A percentile compares a stretch with the other conserved stretches of the same genome.
Evolutionary conservation across 2,797 vertebrate genomes (phyloP).

Genomic region (Falco rusticolus): DNA sequence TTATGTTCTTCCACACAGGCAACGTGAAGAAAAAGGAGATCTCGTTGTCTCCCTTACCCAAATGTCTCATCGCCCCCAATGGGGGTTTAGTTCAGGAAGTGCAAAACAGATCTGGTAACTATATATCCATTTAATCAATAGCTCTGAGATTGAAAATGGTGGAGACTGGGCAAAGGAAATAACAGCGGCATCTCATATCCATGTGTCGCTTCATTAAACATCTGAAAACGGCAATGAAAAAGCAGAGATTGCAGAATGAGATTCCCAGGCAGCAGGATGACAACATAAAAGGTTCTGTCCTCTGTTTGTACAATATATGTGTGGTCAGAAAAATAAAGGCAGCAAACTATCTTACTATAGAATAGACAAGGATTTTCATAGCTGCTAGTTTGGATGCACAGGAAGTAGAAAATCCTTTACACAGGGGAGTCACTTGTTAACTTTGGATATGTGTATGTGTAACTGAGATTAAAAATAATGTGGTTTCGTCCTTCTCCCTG

Average conservation of each 20-base stretch:
- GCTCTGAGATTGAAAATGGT: not conserved
- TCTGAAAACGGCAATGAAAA: slow-evolving; percentile 47
- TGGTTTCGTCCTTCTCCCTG: slow-evolving; percentile 33
- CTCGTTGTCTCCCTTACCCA: not conserved
- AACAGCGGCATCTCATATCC: slow-evolving; percentile 5
- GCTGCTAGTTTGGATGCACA: not conserved
- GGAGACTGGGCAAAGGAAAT: slow-evolving; percentile 24
- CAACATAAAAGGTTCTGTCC: slow-evolving; percentile 33
- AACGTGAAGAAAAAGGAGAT: not conserved
- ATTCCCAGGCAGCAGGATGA: slow-evolving; percentile 38
- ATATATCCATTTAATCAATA: slow-evolving; percentile 20
- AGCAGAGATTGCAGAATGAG: slow-evolving; percentile 31
- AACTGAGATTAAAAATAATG: slow-evolving; percentile 23
- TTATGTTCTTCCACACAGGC: not conserved
- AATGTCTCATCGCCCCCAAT: not conserved
- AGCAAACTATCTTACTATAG: not conserved
- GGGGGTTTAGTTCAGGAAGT: not conserved
- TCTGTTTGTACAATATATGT: slow-evolving; percentile 10
- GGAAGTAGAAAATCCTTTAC: slow-evolving; percentile 31
- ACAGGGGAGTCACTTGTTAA: slow-evolving; percentile 28
- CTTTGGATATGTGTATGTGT: slow-evolving; percentile 10
- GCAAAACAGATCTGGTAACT: not conserved
- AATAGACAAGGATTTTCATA: slow-evolving; percentile 12
- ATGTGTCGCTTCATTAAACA: slow-evolving; percentile 52
- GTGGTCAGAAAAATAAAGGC: slow-evolving; percentile 48